Conservation (phyloP, 1,140 invertebrate species). For the Wiebesia pumilae region DNA sequence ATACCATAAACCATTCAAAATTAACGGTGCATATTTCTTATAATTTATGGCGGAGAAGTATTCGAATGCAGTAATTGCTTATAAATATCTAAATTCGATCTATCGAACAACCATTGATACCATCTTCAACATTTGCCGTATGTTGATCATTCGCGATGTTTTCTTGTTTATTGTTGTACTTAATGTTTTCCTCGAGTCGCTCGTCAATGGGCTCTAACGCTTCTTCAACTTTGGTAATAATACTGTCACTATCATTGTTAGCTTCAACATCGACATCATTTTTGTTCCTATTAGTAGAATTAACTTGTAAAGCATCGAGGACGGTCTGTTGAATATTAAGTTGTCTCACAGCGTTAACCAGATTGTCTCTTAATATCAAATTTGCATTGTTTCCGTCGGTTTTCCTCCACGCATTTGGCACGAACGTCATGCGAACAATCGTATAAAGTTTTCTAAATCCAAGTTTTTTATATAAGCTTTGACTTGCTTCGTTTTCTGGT, state of each 20-base stretch:
- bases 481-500: slow-evolving; percentile 88
- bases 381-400: slow-evolving; percentile 51
- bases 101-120: neutral
- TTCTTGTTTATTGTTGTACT: slow-evolving; percentile 16
- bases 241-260: slow-evolving; percentile 53
- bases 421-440: slow-evolving; percentile 69
- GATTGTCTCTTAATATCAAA: slow-evolving; percentile 61
- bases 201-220: slow-evolving; percentile 53
- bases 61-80: neutral
- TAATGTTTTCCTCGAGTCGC: slow-evolving; percentile 51
- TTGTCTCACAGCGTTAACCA: slow-evolving; percentile 66
- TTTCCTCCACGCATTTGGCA: slow-evolving; percentile 73
- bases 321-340: slow-evolving; percentile 65
- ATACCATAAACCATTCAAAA: neutral
- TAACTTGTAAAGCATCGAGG: slow-evolving; percentile 58
- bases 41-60: neutral
- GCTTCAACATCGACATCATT: slow-evolving; percentile 48
- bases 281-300: slow-evolving; percentile 12
- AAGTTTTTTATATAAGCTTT: slow-evolving; percentile 85
- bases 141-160: neutral
- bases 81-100: neutral
- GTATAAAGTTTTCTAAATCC: slow-evolving; percentile 84
- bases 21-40: neutral
- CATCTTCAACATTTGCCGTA: neutral
- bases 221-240: slow-evolving; percentile 45